Conservation (phyloP, 1,140 invertebrate species). For the Drosophila cardini region DNA sequence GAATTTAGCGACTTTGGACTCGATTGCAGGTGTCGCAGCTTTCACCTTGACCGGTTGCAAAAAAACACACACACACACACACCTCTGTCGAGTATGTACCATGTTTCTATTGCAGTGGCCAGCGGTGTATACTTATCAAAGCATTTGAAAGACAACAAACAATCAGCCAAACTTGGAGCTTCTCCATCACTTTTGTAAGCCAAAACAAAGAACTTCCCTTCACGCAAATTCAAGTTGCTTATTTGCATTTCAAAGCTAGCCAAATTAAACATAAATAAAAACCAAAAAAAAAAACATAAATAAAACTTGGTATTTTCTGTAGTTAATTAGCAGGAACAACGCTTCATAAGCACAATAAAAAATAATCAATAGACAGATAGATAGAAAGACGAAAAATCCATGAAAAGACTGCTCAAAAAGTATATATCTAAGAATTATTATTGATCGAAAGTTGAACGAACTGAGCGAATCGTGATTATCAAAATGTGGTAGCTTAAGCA, state of each 20-base stretch:
- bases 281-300: too few relatives aligned
- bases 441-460: constrained; percentile 77
- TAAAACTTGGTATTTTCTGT: constrained; percentile 57
- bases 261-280: constrained; percentile 49
- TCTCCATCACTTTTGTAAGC: constrained; percentile 18
- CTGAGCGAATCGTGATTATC: constrained; percentile 34
- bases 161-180: background rate
- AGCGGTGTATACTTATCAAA: constrained; percentile 36
- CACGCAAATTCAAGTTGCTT: constrained; percentile 50
- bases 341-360: constrained; percentile 59
- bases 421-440: constrained; percentile 39
- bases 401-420: constrained; percentile 22
- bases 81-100: constrained; percentile 22
- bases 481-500: constrained; percentile 22
- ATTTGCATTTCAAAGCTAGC: constrained; percentile 76
- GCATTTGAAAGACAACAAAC: background rate
- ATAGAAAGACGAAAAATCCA: constrained; percentile 30
- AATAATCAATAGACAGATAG: constrained; percentile 31
- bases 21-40: constrained; percentile 71
- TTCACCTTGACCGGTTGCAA: constrained; percentile 77
- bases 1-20: constrained; percentile 38
- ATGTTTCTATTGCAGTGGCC: constrained; percentile 31
- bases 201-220: constrained; percentile 77
- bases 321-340: constrained; percentile 68
- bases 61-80: constrained; percentile 35